Percentiles rank a stretch among this genome's conserved stretches.
Evolutionary conservation across 2,113 vertebrate genomes (phyloP).

Genomic region (Chrysochloris asiatica): DNA sequence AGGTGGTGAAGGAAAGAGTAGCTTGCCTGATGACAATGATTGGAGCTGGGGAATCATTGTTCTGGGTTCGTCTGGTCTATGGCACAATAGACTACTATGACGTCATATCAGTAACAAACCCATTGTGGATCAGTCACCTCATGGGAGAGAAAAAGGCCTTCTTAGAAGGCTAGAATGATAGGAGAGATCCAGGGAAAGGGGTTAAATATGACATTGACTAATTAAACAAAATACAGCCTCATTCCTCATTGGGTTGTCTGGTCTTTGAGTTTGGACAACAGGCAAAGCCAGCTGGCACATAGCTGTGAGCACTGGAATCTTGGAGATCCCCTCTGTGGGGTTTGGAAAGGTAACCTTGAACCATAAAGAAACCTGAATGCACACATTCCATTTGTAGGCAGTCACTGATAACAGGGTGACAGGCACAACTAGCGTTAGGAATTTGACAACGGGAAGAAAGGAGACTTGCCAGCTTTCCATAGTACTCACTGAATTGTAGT

Average conservation of each 20-base stretch:
- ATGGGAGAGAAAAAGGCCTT: background rate
- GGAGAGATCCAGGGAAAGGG: background rate
- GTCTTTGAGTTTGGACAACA: background rate
- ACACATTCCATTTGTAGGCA: background rate
- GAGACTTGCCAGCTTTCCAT: background rate
- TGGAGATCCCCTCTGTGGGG: background rate
- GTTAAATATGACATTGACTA: background rate
- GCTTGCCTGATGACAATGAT: background rate
- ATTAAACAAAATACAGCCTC: background rate
- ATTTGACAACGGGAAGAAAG: background rate
- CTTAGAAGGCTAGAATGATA: background rate
- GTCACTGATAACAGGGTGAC: background rate
- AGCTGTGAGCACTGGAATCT: background rate
- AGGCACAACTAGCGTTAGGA: background rate
- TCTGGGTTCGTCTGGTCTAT: background rate
- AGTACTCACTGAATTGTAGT: background rate
- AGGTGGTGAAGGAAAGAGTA: background rate
- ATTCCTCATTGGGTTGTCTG: background rate
- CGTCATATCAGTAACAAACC: background rate
- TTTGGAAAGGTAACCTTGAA: background rate
- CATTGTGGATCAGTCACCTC: rapidly evolving
- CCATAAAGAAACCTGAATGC: background rate
- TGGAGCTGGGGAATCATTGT: background rate
- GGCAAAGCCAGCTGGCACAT: too few species aligned
- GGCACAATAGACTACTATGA: background rate